These are phyloP conservation scores for Upupa epops DNA, from an alignment of 2,113 vertebrate species.

Conservation along the genomic window DNA sequence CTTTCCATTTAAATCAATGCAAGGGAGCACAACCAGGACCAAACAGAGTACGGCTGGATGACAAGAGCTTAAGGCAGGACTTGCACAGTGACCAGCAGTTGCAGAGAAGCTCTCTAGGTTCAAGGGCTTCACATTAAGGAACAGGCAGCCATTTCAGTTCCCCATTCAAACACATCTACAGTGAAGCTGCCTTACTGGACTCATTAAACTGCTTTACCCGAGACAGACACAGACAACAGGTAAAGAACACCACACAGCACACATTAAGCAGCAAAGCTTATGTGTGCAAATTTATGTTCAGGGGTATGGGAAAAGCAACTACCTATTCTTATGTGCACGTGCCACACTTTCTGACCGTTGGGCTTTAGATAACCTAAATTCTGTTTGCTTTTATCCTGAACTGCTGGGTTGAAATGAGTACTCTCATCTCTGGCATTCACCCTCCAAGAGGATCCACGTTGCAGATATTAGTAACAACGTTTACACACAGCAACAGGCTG, in stretches of 20 bases:
- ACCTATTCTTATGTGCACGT: accelerated
- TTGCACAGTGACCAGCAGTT: neutral
- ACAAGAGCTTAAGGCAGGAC: neutral
- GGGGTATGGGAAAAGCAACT: neutral
- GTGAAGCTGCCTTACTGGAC: neutral
- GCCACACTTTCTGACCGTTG: accelerated
- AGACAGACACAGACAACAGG: neutral
- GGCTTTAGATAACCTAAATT: neutral
- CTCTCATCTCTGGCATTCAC: neutral
- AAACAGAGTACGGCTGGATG: neutral
- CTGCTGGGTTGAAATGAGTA: accelerated
- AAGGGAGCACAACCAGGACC: neutral
- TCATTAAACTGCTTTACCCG: accelerated
- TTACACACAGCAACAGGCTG: neutral
- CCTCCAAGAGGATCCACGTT: neutral
- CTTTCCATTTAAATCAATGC: neutral
- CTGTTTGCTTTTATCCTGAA: neutral
- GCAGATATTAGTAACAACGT: accelerated
- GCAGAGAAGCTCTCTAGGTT: neutral
- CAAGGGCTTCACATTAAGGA: neutral
- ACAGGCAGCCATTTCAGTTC: neutral
- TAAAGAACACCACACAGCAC: neutral
- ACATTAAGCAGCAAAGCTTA: neutral
- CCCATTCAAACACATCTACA: neutral
- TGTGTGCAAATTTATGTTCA: accelerated